Conservation (phyloP, 2,797 vertebrate genomes). For the Catharus ustulatus region DNA sequence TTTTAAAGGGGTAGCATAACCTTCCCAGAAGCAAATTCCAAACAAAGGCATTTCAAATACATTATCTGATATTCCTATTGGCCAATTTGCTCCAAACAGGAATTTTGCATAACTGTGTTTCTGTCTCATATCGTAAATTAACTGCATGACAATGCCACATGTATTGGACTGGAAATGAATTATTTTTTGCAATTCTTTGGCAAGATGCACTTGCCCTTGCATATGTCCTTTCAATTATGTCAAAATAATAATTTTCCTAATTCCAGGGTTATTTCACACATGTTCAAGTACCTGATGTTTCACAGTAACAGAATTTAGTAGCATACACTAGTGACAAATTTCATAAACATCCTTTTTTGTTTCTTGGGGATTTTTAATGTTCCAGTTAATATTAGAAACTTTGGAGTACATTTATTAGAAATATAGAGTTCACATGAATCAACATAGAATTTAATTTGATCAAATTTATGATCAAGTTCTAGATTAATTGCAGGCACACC, state of each 20-base stretch:
- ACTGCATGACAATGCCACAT: background rate
- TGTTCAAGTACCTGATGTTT: background rate
- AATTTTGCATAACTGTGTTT: background rate
- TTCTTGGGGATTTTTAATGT: background rate
- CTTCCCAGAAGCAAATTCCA: background rate
- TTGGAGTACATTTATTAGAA: background rate
- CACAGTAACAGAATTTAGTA: background rate
- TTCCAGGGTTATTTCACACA: background rate
- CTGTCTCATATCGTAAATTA: background rate
- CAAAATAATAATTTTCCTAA: background rate
- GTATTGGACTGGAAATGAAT: background rate
- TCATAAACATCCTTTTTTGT: background rate
- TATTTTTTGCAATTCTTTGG: background rate
- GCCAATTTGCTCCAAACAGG: background rate
- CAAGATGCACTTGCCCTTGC: background rate
- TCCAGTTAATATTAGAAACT: constrained; percentile 15
- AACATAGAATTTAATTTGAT: constrained; percentile 39
- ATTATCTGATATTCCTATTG: background rate
- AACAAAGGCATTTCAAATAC: rapidly evolving
- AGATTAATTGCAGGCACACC: constrained; percentile 12
- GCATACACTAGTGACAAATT: background rate
- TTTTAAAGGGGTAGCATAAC: background rate
- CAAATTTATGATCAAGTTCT: constrained; percentile 34
- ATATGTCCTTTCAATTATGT: background rate
- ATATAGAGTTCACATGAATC: constrained; percentile 32